Evolutionary conservation across 2,888 invertebrate genomes (phyloP).

Genomic region (Drosophila mercatorum): DNA sequence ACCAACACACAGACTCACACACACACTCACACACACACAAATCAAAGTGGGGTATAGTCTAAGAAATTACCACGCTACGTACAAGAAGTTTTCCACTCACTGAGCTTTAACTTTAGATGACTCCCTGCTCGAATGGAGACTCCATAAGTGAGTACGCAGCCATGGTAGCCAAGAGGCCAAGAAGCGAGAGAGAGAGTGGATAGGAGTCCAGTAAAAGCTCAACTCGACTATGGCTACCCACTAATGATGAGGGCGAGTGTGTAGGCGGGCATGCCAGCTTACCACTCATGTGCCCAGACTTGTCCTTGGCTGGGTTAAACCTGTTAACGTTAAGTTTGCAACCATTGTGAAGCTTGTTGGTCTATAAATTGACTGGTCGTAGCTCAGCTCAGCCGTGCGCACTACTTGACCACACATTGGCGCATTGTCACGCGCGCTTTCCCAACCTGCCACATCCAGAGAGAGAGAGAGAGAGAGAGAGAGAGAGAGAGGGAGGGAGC

Average conservation of each 20-base stretch:
- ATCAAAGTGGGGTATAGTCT: constrained; percentile 6
- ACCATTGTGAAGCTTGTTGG: constrained; percentile 55
- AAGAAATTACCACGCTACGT: constrained; percentile 6
- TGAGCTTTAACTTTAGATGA: constrained; percentile 27
- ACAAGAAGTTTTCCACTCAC: constrained; percentile 27
- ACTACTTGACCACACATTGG: constrained; percentile 78
- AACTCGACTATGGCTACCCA: constrained; percentile 35
- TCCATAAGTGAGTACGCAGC: not conserved
- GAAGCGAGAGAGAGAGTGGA: too few species aligned
- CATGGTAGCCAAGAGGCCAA: not conserved
- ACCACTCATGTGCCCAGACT: constrained; percentile 59
- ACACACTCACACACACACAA: not conserved
- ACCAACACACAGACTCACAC: not conserved
- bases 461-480: too few species aligned
- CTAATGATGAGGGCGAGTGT: constrained; percentile 46
- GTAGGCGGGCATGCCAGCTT: constrained; percentile 3
- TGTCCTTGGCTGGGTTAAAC: constrained; percentile 78
- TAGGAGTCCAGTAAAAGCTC: constrained; percentile 25
- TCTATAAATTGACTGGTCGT: constrained; percentile 66
- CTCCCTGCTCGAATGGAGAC: constrained; percentile 14
- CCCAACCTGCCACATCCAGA: not conserved
- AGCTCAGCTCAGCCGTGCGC: constrained; percentile 72
- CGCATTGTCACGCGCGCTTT: constrained; percentile 73
- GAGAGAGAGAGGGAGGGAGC: not conserved
- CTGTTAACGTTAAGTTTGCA: constrained; percentile 74